A percentile compares a stretch with the other conserved stretches of the same genome.
Evolutionary conservation across 2,113 vertebrate species (phyloP).

Genomic region (Myocastor coypus): DNA sequence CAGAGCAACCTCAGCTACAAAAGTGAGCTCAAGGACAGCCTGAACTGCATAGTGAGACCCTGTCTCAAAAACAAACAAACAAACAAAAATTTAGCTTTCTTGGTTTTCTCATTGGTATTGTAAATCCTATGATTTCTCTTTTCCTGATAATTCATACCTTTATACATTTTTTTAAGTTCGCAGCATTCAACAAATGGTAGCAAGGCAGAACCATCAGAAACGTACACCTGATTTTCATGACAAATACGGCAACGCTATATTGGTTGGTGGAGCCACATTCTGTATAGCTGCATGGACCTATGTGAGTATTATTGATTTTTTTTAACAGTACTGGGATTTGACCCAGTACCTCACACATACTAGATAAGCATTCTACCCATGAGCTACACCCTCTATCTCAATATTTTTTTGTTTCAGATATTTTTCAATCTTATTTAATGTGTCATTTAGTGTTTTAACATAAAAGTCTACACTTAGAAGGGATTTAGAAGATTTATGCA

Average conservation of each 20-base stretch:
- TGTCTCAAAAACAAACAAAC: too few species aligned
- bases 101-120: conserved; percentile 21
- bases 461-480: not conserved
- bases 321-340: not conserved
- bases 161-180: conserved; percentile 78
- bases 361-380: not conserved
- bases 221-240: conserved; percentile 86
- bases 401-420: conserved; percentile 55
- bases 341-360: not conserved
- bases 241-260: conserved; percentile 86
- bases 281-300: conserved; percentile 85
- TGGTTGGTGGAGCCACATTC: conserved; percentile 79
- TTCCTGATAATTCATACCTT: conserved; percentile 51
- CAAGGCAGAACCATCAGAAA: conserved; percentile 85
- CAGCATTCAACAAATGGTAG: conserved; percentile 79
- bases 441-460: conserved; percentile 54
- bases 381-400: not conserved
- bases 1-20: too few species aligned
- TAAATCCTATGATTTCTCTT: conserved; percentile 13
- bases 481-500: conserved; percentile 47
- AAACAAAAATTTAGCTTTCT: too few species aligned
- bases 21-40: too few species aligned
- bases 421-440: conserved; percentile 40
- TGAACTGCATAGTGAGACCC: too few species aligned
- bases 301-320: conserved; percentile 84